Base-by-base conservation (phyloP, 2,888 invertebrate genomes). In the Torymus texanus region DNA sequence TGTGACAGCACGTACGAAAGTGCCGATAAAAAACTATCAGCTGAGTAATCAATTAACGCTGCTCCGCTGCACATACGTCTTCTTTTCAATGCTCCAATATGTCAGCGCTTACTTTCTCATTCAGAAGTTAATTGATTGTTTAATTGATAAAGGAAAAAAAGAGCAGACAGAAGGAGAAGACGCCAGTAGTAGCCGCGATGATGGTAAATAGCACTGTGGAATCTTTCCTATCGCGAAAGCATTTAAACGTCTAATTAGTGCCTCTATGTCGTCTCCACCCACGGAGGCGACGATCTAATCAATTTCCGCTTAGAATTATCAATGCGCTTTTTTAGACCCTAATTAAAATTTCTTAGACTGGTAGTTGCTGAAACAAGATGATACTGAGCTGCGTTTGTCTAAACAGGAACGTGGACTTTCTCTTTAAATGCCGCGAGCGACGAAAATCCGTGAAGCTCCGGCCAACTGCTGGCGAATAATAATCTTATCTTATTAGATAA, bases 401-500 rank as follows among this genome's bases (percentile, higher is more conserved):
- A 29, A 29, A 29, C 29, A 29, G 29, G 2, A 5, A 29, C 29
- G 29, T 29, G 29, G 5, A 2, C 29, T 12, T 29, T n/a, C 1
- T 2, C 63, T 29, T 29, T 29, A 29, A 29, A 41, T 41, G 16
- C 18, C 16, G 16, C 59, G 13, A 13, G 13, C 16, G 16, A 58
- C 58, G 16, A 58, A 16, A 58, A 58, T 29, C 29, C 29, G 29
- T 29, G 4, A 29, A 29, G 29, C 29, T 29, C 29, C 29, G 29
- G 29, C 29, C 4, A 5, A 29, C 29, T 29, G 12, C 16, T 55
- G 41, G 14, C 58, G 14, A 18, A 29, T 29, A 16, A 24, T 13
- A 78, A 67, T 72, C 78, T 67, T 77, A 80, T 76, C 77, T 21
- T 11, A 68, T 74, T 73, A 74, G 80, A 80, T 80, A 73, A 80